Evolutionary conservation across 2,797 vertebrate species (phyloP), one percentile per base, ranked within the genome.

Genomic region (Chelonia mydas): DNA sequence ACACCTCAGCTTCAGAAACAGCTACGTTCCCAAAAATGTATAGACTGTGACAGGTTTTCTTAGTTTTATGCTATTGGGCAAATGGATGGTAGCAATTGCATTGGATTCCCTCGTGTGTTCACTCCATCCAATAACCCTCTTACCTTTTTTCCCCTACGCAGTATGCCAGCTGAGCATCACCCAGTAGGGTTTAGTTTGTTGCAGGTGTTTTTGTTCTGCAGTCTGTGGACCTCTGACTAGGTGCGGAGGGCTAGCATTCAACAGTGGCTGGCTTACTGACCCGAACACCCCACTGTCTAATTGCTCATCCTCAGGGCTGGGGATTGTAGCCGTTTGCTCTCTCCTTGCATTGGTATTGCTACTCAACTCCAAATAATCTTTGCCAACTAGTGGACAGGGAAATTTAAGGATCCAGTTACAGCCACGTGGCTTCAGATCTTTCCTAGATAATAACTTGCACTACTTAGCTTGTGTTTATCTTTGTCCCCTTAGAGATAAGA

Each of bases 401-500:
- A n/a, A 37, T 37, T 17, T 4, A 27, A 81, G 50, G 76, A 50
- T 50, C 50, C 31, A 15, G 27, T 33, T 72, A 28, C 68, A 61
- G 28, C 50, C n/a, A 53, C 25, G 77, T 83, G 87, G 8, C 57
- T 23, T 37, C 53, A 74, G n/a, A 5, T 79, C 49, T 88, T 11
- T 0, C 21, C 77, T 37, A 41, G 65, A 61, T 16, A 19, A 65
- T 54, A 17, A 19, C 90, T 51, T 49, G 45, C 4, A n/a, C 51
- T 72, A 90, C 37, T 59, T 74, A 80, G 28, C 68, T 86, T 11
- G 0, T 3, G 1, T 9, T 80, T 28, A 89, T 76, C 45, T 31
- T 88, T 80, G 31, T 89, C 21, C 92, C 91, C 92, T 54, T 92
- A 99, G 99, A 91, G 99, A 99, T 95, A 99, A 99, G 98, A 99